Evolutionary conservation across 2,113 vertebrate genomes (phyloP), one percentile per base, ranked within the genome.

Genomic region (Andinoacara biseriatus): DNA sequence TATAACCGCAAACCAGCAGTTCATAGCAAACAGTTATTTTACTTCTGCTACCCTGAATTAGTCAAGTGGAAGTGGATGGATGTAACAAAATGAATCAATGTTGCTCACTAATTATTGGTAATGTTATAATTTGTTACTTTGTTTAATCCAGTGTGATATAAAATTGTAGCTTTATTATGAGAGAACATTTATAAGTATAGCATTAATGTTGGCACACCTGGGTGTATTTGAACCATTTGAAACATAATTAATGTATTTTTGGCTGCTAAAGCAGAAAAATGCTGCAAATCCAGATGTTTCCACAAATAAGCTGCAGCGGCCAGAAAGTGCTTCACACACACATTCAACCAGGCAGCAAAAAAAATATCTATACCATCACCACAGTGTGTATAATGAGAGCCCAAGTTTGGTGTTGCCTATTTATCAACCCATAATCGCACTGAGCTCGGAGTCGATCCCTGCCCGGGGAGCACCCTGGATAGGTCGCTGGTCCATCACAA

Each of bases 1-100:
- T 29, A 31, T 31, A 69, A 69, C 24, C 24, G n/a, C n/a, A n/a
- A n/a, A 52, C 0, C 22, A 69, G 0, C 0, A 46, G 5, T 49
- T 67, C 22, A 26, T 46, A 67, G 0, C 46, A 29, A 49, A 3
- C 7, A 7, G 14, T 58, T 26, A 14, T 67, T 67, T 67, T 5
- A 46, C 62, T 46, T 63, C 35, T 5, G 35, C 62, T 10, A 5
- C 0, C 20, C 7, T 0, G n/a, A 65, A 24, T 65, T 65, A n/a
- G 22, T 26, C 0, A 26, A 67, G 22, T 15, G 5, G 22, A 43
- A 65, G 7, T 15, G 24, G 40, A 59, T 17, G 14, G 1, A 10
- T 67, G 38, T 26, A 26, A 26, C 26, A 26, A 26, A 46, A 40
- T 10, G 38, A 40, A 40, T 40, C 11, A 43, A 13, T 46, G 46